Percentiles rank a stretch among this genome's conserved stretches.
These are phyloP conservation scores for Hirtodrosophila duncani DNA, from an alignment of 2,888 invertebrate genomes.

Conservation along the genomic window DNA sequence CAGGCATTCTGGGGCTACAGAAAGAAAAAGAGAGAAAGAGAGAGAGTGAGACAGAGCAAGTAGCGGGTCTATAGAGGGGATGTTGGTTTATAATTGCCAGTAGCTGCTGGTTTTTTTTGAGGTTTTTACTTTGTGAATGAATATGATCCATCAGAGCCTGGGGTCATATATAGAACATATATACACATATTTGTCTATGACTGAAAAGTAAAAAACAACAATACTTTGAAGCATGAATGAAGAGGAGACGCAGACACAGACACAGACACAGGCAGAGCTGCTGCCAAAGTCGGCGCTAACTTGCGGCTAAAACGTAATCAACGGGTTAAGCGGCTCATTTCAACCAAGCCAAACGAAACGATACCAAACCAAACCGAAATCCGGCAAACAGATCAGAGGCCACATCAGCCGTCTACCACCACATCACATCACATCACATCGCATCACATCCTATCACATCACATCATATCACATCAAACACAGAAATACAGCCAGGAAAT, in stretches of 20 bases:
- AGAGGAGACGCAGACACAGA: slow-evolving; percentile 14
- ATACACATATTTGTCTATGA: too few species aligned
- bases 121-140: slow-evolving; percentile 54
- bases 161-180: too few species aligned
- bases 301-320: slow-evolving; percentile 62
- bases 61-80: slow-evolving; percentile 16
- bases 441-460: too few species aligned
- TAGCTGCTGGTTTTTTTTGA: slow-evolving; percentile 50
- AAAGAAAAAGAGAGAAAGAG: slow-evolving; percentile 18
- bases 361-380: slow-evolving; percentile 8
- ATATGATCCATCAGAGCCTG: slow-evolving; percentile 74
- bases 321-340: slow-evolving; percentile 59
- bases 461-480: too few species aligned
- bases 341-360: slow-evolving; percentile 41
- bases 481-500: slow-evolving; percentile 77
- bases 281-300: slow-evolving; percentile 55
- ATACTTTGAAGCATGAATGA: too few species aligned
- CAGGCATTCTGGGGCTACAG: slow-evolving; percentile 8
- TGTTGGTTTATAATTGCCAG: slow-evolving; percentile 44
- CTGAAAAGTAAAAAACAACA: too few species aligned
- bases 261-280: slow-evolving; percentile 2
- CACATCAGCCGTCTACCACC: too few species aligned
- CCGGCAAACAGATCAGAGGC: slow-evolving; percentile 31
- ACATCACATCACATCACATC: too few species aligned
- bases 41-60: slow-evolving; percentile 5